Percentiles rank a stretch among this genome's conserved stretches.
These are phyloP conservation scores for Epinephelus fuscoguttatus DNA, from an alignment of 2,113 vertebrate species.

Conservation along the genomic window DNA sequence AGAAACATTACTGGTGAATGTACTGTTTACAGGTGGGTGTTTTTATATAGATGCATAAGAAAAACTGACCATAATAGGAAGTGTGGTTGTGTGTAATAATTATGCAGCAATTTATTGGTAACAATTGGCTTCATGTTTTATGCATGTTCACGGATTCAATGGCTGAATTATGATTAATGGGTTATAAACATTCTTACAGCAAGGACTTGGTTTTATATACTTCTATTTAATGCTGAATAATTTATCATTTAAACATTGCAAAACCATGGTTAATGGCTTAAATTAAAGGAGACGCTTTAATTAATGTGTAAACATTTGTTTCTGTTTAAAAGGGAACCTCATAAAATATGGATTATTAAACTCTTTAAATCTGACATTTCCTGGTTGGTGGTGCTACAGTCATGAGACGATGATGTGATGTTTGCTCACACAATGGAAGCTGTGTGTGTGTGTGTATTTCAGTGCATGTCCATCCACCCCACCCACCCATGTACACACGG, in stretches of 20 bases:
- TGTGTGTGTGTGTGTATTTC: not conserved
- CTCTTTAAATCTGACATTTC: no score
- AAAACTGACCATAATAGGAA: not conserved
- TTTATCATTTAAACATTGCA: not conserved
- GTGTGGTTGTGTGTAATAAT: conserved; percentile 31
- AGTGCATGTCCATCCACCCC: not conserved
- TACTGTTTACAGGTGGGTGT: no score
- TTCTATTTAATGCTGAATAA: not conserved
- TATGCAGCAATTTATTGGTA: conserved; percentile 5
- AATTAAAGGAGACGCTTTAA: not conserved
- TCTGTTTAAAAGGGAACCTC: no score
- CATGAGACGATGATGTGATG: conserved; percentile 2
- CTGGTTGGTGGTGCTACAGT: not conserved
- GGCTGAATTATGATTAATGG: conserved; percentile 36
- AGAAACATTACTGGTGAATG: not conserved
- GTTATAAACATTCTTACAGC: conserved; percentile 15
- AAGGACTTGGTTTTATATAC: not conserved
- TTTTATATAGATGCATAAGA: not conserved
- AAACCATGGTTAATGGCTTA: not conserved
- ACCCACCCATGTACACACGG: not conserved
- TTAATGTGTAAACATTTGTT: not conserved
- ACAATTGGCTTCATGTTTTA: conserved; percentile 56
- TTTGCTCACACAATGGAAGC: conserved; percentile 18
- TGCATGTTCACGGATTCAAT: conserved; percentile 39
- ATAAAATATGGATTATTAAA: no score